Base-by-base conservation (phyloP, 2,797 vertebrate genomes). In the Intellagama lesueurii region DNA sequence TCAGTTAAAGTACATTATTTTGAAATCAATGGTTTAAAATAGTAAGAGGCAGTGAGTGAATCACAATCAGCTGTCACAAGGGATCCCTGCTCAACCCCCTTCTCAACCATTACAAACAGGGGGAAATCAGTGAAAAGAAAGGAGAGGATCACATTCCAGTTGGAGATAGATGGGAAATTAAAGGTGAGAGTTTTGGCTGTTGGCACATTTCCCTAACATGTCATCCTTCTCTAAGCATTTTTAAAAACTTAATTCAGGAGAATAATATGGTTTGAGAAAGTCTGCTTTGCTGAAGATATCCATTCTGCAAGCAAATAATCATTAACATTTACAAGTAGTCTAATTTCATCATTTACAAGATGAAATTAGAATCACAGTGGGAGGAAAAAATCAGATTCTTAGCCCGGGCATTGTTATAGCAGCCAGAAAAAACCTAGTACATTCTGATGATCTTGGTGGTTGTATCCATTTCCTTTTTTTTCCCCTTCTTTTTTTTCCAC, bases 191-290 rank as follows among this genome's bases (percentile, higher is more conserved):
- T 40, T 40, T 26, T 28, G 40, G 19, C 56, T 52, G 12, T 77
- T 82, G 26, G 70, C 44, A 86, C 73, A 69, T 87, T 70, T 82
- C 76, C 72, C 49, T 78, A 77, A 78, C 86, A 87, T 82, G 70
- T 56, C 70, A 81, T 77, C 60, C 12, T 44, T 87, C 32, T 40
- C 32, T 83, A 56, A 70, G 72, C 60, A 87, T 69, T 77, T 83
- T 77, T 32, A 19, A 17, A 56, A 82, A 77, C 82, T 87, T 32
- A 60, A 47, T 77, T 69, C 80, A 81, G 28, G 85, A 87, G 77
- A 78, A 90, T 87, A 87, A 75, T 69, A 49, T 75, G 44, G 68
- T 24, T 77, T 82, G 32, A 17, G 83, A 64, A 70, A 79, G 47
- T 85, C 32, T 85, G 26, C 49, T 70, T 80, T 32, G n/a, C 32